phyloP scores from a whole-genome alignment of 2,797 vertebrate species.

The Margarornis squamiger region DNA sequence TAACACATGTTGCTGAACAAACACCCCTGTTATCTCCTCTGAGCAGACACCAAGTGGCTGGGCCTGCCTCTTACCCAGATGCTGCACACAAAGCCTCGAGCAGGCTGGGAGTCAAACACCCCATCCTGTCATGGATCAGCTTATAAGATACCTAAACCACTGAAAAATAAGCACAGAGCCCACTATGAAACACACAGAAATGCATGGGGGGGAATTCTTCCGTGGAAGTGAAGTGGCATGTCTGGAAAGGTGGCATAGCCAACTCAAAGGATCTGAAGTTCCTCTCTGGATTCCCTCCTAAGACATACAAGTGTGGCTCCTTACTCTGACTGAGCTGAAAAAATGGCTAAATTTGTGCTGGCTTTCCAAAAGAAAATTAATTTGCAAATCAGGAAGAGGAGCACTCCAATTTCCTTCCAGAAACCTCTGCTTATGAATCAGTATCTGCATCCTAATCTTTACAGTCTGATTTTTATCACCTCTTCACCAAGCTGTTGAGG shows the following conservation, averaged over 20 bases:
- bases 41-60: constrained; percentile 10
- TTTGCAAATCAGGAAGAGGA: not conserved
- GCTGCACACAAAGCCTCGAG: not conserved
- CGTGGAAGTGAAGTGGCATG: rapidly evolving
- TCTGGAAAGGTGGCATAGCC: not conserved
- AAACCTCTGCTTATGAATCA: not conserved
- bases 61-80: not conserved
- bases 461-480: not conserved
- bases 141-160: not conserved
- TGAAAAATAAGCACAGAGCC: not conserved
- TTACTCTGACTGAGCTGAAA: not conserved
- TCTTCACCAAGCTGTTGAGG: not conserved
- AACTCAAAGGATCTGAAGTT: not conserved
- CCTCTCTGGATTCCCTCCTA: not conserved
- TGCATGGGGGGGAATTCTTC: not conserved
- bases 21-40: constrained; percentile 22
- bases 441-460: not conserved
- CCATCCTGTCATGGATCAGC: not conserved
- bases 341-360: not conserved
- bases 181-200: not conserved
- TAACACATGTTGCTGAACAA: constrained; percentile 1
- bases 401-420: not conserved
- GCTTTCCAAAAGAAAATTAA: not conserved
- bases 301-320: not conserved
- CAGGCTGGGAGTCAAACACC: not conserved